Percentiles rank a stretch among this genome's conserved stretches.
Evolutionary conservation across 1,140 invertebrate genomes (phyloP).

Genomic region (Drosophila sturtevanti): DNA sequence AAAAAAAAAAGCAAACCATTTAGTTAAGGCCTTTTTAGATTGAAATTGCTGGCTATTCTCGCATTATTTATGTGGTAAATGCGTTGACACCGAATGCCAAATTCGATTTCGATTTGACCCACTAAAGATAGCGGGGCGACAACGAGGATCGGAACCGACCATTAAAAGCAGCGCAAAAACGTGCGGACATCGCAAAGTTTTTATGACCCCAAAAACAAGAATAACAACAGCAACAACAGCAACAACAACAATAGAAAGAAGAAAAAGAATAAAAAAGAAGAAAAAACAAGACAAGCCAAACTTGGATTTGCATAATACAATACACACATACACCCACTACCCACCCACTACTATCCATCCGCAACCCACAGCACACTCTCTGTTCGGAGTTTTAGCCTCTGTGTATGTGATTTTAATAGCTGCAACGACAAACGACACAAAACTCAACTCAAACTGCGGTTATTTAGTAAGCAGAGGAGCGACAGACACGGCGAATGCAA

Average conservation of each 20-base stretch:
- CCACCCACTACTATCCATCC: slow-evolving; percentile 13
- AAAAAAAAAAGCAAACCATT: background rate
- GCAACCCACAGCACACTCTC: background rate
- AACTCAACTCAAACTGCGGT: slow-evolving; percentile 75
- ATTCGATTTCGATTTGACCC: slow-evolving; percentile 48
- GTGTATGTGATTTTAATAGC: slow-evolving; percentile 68
- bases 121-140: slow-evolving; percentile 21
- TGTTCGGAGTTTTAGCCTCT: background rate
- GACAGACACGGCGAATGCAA: slow-evolving; percentile 39
- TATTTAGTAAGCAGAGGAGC: slow-evolving; percentile 61
- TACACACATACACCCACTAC: slow-evolving; percentile 21
- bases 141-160: slow-evolving; percentile 11
- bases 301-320: slow-evolving; percentile 76
- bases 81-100: slow-evolving; percentile 60
- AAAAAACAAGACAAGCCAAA: slow-evolving; percentile 43
- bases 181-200: slow-evolving; percentile 69
- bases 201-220: slow-evolving; percentile 54
- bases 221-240: slow-evolving; percentile 17
- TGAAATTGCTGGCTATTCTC: background rate
- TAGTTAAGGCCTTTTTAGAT: background rate
- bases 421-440: slow-evolving; percentile 74
- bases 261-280: background rate
- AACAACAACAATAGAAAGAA: background rate
- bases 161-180: slow-evolving; percentile 60
- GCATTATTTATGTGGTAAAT: slow-evolving; percentile 66